These are phyloP conservation scores for Drosophila sturtevanti DNA, from an alignment of 1,140 invertebrate species.

Conservation along the genomic window DNA sequence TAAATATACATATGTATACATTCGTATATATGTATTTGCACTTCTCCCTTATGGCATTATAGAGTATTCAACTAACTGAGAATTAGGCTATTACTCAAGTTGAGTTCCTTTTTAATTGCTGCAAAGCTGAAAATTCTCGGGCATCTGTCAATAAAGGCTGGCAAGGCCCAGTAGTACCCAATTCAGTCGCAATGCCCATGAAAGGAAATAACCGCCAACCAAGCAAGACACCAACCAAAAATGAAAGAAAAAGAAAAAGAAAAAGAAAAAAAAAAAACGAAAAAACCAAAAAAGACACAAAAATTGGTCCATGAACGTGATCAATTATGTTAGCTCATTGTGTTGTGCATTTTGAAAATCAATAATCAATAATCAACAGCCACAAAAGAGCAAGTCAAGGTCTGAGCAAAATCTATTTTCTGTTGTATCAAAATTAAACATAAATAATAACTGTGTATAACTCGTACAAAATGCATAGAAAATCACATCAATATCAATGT, in stretches of 20 bases:
- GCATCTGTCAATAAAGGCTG: constrained; percentile 23
- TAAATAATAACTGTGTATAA: constrained; percentile 72
- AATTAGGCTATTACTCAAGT: constrained; percentile 35
- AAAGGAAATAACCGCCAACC: constrained; percentile 27
- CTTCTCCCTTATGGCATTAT: neutral
- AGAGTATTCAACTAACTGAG: constrained; percentile 15
- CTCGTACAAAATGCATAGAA: constrained; percentile 64
- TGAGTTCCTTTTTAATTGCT: constrained; percentile 62
- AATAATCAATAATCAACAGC: constrained; percentile 72
- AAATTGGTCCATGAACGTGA: constrained; percentile 79
- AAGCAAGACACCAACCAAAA: constrained; percentile 16
- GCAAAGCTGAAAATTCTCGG: constrained; percentile 33
- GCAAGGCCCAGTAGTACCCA: constrained; percentile 27
- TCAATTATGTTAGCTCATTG: constrained; percentile 69
- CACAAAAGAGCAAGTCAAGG: constrained; percentile 70
- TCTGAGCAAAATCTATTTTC: constrained; percentile 34
- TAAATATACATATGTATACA: too few relatives aligned
- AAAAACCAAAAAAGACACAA: neutral
- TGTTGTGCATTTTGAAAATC: constrained; percentile 74
- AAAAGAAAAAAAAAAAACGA: neutral
- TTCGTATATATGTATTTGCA: too few relatives aligned
- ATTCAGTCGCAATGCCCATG: constrained; percentile 34
- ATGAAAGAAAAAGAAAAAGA: neutral
- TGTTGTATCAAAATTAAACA: constrained; percentile 57
- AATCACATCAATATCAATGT: constrained; percentile 77